These are phyloP conservation scores for Lapara coniferarum DNA, from an alignment of 2,888 invertebrate species.

Conservation along the genomic window DNA sequence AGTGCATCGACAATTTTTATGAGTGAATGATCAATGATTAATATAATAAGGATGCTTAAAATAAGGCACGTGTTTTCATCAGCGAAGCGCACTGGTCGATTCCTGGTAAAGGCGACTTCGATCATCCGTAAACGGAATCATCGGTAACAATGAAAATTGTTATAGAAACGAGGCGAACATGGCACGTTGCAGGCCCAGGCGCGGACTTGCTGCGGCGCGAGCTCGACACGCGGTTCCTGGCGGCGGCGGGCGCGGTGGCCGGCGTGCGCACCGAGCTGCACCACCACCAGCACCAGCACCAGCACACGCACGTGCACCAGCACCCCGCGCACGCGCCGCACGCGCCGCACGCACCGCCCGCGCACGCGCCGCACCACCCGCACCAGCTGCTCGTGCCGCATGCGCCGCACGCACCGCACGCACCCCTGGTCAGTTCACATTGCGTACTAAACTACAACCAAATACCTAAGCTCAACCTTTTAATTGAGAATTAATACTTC, in stretches of 20 bases:
- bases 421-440: conserved; percentile 84
- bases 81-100: neutral
- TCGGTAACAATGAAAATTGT: neutral
- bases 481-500: too few species aligned
- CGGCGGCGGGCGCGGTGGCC: conserved; percentile 89
- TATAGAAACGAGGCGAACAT: conserved; percentile 24
- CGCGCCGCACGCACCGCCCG: conserved; percentile 86
- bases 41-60: neutral
- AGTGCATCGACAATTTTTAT: neutral
- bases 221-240: conserved; percentile 94
- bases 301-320: conserved; percentile 95
- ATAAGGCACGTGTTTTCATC: conserved; percentile 11
- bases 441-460: too few species aligned
- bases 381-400: conserved; percentile 55
- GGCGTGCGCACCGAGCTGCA: conserved; percentile 93
- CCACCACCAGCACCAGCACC: conserved; percentile 96
- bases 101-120: neutral
- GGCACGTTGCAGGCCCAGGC: conserved; percentile 70
- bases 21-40: too few species aligned
- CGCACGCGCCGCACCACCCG: conserved; percentile 71
- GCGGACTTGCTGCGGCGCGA: conserved; percentile 94
- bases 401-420: conserved; percentile 52
- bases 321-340: conserved; percentile 90
- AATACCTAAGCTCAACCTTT: too few species aligned
- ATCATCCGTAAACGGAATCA: neutral